phyloP scores from a whole-genome alignment of 2,888 invertebrate species.

The Apotomis betuletana region DNA sequence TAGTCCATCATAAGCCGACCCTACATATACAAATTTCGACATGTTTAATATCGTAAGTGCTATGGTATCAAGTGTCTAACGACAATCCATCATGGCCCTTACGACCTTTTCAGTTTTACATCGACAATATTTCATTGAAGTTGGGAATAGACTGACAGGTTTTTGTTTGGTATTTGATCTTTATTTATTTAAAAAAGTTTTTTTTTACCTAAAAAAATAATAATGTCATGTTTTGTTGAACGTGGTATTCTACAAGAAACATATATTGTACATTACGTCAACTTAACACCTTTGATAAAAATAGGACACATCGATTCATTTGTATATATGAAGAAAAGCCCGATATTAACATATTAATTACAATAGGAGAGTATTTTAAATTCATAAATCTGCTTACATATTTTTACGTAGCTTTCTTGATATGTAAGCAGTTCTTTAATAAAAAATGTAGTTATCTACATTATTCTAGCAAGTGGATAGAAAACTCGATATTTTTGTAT shows the following conservation, averaged over 20 bases:
- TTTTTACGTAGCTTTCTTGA: constrained; percentile 35
- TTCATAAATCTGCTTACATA: constrained; percentile 41
- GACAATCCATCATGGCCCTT: constrained; percentile 20
- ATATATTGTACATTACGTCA: neutral
- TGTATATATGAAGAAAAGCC: constrained; percentile 21
- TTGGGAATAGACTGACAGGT: neutral
- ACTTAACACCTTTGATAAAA: neutral
- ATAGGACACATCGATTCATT: neutral
- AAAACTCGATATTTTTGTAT: constrained; percentile 36
- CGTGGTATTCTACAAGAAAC: too few relatives aligned
- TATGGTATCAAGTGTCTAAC: constrained; percentile 8
- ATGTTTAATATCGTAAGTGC: constrained; percentile 23
- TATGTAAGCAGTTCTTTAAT: constrained; percentile 37
- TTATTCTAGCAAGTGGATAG: constrained; percentile 31
- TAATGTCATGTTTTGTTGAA: too few relatives aligned
- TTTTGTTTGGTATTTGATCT: neutral
- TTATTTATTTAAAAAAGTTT: neutral
- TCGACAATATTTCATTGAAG: constrained; percentile 1
- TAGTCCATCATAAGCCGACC: constrained; percentile 1
- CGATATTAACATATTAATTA: constrained; percentile 37
- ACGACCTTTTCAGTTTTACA: neutral
- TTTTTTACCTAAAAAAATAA: neutral
- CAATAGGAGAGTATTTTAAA: constrained; percentile 40
- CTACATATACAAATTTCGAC: constrained; percentile 30
- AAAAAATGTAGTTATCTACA: constrained; percentile 38